Conservation (phyloP, 2,888 invertebrate species). For the Xestia c-nigrum region DNA sequence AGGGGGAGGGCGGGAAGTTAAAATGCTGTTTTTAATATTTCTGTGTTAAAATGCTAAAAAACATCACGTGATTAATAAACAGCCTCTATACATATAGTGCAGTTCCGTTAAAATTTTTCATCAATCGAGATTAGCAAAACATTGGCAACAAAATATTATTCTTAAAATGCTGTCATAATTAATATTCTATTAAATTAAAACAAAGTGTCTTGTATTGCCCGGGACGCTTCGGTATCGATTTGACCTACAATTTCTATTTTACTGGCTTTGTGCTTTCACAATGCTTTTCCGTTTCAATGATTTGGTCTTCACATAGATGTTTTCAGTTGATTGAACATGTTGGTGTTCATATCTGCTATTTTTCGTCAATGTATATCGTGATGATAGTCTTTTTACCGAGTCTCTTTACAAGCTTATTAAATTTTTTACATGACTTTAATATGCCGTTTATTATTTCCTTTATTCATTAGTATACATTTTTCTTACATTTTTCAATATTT, state of each 20-base stretch:
- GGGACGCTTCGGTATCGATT: conserved; percentile 39
- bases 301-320: conserved; percentile 26
- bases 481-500: no score
- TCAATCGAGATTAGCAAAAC: no score
- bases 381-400: not conserved
- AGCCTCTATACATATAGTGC: no score
- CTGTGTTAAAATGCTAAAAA: no score
- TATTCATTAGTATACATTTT: no score
- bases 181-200: conserved; percentile 9
- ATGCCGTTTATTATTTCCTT: no score
- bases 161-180: not conserved
- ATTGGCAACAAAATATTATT: no score
- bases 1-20: no score
- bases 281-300: conserved; percentile 55
- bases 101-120: no score
- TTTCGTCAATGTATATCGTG: not conserved
- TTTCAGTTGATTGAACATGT: conserved; percentile 35
- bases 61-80: no score
- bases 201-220: not conserved
- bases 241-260: conserved; percentile 29
- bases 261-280: conserved; percentile 40
- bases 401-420: not conserved
- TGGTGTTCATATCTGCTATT: conserved; percentile 1
- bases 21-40: no score
- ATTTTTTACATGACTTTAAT: not conserved